Evolutionary conservation across 2,888 invertebrate species (phyloP).

Genomic region (Nymphalis c-album): DNA sequence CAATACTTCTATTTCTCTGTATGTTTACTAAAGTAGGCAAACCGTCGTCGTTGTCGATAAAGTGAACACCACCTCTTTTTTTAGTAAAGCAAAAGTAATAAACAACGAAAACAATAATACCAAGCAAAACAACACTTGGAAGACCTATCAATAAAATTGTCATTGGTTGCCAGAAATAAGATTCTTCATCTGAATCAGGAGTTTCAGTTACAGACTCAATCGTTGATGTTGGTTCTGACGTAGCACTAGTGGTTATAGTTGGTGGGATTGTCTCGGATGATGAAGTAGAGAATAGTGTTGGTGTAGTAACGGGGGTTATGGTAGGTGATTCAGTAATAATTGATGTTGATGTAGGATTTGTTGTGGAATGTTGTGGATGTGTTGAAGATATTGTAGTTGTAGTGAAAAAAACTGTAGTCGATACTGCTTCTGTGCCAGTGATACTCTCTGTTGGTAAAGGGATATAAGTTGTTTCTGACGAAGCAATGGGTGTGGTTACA

Average conservation of each 20-base stretch:
- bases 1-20: constrained; percentile 4
- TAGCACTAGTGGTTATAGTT: not conserved
- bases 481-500: too few relatives aligned
- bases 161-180: constrained; percentile 6
- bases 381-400: too few relatives aligned
- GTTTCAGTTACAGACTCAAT: constrained; percentile 1
- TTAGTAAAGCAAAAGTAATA: constrained; percentile 2
- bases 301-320: not conserved
- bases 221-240: not conserved
- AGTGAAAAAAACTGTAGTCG: too few relatives aligned
- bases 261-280: not conserved
- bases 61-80: not conserved
- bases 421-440: too few relatives aligned
- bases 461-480: too few relatives aligned
- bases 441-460: too few relatives aligned
- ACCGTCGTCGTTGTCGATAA: constrained; percentile 10
- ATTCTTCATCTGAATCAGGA: not conserved
- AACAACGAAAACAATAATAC: constrained; percentile 7
- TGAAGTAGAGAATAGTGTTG: not conserved
- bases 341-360: not conserved
- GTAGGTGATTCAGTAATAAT: not conserved
- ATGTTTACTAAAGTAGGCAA: constrained; percentile 4
- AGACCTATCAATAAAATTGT: constrained; percentile 10
- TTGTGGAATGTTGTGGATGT: too few relatives aligned
- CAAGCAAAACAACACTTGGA: constrained; percentile 1